Evolutionary conservation across 1,140 invertebrate species (phyloP), one percentile per base, ranked within the genome.

Genomic region (Drosophila pallidifrons): DNA sequence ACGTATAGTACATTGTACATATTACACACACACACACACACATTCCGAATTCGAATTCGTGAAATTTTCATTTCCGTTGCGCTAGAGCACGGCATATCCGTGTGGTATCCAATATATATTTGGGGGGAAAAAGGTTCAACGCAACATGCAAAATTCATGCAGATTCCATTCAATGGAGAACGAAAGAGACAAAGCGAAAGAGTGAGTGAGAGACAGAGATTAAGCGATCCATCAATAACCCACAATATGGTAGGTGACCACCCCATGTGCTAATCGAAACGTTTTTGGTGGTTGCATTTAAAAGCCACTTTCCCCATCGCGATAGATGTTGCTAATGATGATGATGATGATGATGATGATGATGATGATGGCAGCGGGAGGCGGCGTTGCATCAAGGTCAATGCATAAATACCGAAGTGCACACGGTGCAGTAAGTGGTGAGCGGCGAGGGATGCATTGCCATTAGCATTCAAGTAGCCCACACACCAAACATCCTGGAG

Each of bases 41-140:
- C 41, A 70, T 54, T 61, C 20, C 5, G 41, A 43, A 13, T 43
- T n/a, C 3, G 51, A 28, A 67, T 61, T 55, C 32, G 30, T 35
- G 64, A 28, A 74, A 54, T 63, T 74, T 68, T 69, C 64, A 74
- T 74, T 74, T 74, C 71, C 71, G 71, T 61, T 69, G 35, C 7
- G 35, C 10, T 16, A n/a, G 13, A 15, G 5, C 52, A 38, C 49
- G 51, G 46, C 43, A 64, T 28, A 52, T 52, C 61, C 47, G 60
- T 35, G 47, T 28, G 10, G 58, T 15, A 46, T 20, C 3, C 49
- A 55, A 71, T 16, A 35, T 20, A 45, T 54, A 25, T 10, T 25
- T 4, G 20, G 20, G 20, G 20, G n/a, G 30, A 11, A 51, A 54
- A 25, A 7, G 6, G 5, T n/a, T 1, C 25, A 32, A 8, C 2